phyloP scores from a whole-genome alignment of 2,888 invertebrate species.

The Trichogramma evanescens region DNA sequence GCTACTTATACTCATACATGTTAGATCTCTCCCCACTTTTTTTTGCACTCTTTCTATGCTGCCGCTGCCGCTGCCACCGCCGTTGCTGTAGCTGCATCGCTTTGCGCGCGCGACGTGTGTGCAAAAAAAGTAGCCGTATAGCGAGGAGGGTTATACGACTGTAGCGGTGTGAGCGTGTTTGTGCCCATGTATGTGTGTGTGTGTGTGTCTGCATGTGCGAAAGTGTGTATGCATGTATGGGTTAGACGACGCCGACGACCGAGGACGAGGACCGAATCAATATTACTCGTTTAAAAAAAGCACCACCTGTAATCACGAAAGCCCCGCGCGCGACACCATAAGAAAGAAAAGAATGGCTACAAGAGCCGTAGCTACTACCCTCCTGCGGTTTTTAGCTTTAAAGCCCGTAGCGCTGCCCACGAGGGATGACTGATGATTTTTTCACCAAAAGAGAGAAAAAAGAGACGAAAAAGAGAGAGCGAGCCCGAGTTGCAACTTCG shows the following conservation, averaged over 20 bases:
- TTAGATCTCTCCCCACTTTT: too few species aligned
- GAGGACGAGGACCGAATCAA: conserved; percentile 41
- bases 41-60: too few species aligned
- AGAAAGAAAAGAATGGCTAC: neutral
- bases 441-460: neutral
- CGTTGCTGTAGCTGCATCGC: conserved; percentile 13
- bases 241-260: conserved; percentile 1
- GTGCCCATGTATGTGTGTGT: neutral
- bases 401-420: conserved; percentile 2
- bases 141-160: conserved; percentile 1
- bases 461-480: neutral
- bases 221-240: neutral
- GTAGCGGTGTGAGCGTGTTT: neutral
- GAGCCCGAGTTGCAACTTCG: neutral
- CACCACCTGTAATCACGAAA: conserved; percentile 30
- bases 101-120: conserved; percentile 17
- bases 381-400: too few species aligned
- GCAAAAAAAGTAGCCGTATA: conserved; percentile 15
- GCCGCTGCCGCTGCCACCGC: too few species aligned
- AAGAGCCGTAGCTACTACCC: neutral
- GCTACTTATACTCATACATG: too few species aligned
- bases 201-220: neutral
- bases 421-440: neutral
- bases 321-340: too few species aligned
- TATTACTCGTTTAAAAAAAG: conserved; percentile 47